Conservation (phyloP, 2,888 invertebrate genomes). For the Apoda limacodes region DNA sequence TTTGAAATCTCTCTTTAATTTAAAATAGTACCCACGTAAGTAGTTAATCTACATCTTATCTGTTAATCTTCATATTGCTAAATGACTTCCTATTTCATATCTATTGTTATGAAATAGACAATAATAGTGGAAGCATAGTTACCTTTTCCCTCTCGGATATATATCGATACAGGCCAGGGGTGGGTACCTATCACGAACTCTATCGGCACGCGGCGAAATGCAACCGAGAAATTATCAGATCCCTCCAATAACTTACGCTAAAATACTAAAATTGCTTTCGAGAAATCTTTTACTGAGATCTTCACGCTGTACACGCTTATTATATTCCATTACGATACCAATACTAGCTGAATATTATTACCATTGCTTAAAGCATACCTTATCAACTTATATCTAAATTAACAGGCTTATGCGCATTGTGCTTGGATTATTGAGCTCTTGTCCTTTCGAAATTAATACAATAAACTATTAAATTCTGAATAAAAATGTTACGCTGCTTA, state of each 20-base stretch:
- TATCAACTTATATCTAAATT: too few relatives aligned
- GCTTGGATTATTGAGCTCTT: too few relatives aligned
- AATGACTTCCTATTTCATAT: too few relatives aligned
- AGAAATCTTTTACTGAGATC: slow-evolving; percentile 60
- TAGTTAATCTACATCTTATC: slow-evolving; percentile 2
- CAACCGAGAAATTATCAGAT: slow-evolving; percentile 59
- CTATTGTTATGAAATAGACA: too few relatives aligned
- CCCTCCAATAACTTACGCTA: slow-evolving; percentile 58
- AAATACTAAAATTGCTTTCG: slow-evolving; percentile 64
- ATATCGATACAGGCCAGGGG: slow-evolving; percentile 21
- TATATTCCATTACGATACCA: slow-evolving; percentile 64
- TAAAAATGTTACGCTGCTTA: too few relatives aligned
- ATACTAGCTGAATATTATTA: slow-evolving; percentile 56
- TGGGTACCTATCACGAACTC: slow-evolving; percentile 37
- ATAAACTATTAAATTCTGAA: too few relatives aligned
- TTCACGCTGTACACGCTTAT: slow-evolving; percentile 62
- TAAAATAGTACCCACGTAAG: too few relatives aligned
- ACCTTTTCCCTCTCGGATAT: neutral
- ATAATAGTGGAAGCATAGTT: too few relatives aligned
- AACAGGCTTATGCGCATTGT: too few relatives aligned
- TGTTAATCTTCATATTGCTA: slow-evolving; percentile 13
- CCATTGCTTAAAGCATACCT: too few relatives aligned
- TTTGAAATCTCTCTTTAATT: too few relatives aligned
- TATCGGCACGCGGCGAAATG: slow-evolving; percentile 53
- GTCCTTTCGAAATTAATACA: too few relatives aligned